Evolutionary conservation across 2,113 vertebrate species (phyloP).

Genomic region (Ctenomys sociabilis): DNA sequence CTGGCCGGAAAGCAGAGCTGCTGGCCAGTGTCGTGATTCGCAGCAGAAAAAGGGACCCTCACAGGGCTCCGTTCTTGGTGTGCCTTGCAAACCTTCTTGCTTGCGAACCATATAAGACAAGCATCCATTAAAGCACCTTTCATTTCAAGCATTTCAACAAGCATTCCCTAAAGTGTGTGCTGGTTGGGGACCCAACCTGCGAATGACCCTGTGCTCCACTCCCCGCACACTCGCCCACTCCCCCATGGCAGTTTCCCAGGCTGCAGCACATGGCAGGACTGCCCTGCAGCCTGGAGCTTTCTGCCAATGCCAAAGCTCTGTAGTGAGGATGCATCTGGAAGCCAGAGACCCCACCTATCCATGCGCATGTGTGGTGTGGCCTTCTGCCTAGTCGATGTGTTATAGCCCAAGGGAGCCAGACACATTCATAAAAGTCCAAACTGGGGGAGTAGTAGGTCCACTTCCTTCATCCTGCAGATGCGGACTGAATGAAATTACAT

Average conservation of each 20-base stretch:
- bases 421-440: not conserved
- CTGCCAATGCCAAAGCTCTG: not conserved
- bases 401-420: not conserved
- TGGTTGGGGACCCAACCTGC: not conserved
- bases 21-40: not conserved
- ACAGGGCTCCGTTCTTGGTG: not conserved
- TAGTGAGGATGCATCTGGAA: not conserved
- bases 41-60: conserved; percentile 1
- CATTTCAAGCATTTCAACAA: conserved; percentile 60
- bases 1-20: not conserved
- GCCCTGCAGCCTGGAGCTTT: not conserved
- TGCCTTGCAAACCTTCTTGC: not conserved
- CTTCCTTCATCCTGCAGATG: not conserved
- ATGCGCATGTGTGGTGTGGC: accelerated
- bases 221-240: not conserved
- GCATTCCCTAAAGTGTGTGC: conserved; percentile 42
- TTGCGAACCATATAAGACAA: conserved; percentile 45
- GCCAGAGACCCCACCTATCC: not conserved
- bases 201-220: too few species aligned
- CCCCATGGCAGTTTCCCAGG: not conserved
- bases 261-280: accelerated
- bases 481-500: not conserved
- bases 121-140: conserved; percentile 46
- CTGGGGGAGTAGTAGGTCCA: not conserved
- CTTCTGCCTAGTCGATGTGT: not conserved